These are phyloP conservation scores for Harpagoxenus sublaevis DNA, from an alignment of 2,888 invertebrate genomes.

Conservation along the genomic window DNA sequence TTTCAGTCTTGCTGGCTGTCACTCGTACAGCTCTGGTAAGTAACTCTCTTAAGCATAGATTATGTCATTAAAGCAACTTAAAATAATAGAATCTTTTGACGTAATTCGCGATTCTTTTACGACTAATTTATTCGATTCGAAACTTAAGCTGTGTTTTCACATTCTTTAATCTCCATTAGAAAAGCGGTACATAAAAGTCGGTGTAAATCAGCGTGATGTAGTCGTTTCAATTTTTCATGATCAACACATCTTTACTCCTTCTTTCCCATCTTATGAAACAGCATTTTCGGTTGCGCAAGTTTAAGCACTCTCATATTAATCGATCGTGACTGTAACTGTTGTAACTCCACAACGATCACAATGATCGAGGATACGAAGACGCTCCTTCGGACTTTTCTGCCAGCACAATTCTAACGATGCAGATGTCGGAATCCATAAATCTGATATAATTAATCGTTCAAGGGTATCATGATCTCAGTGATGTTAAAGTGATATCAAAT, in stretches of 20 bases:
- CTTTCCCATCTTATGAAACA: slow-evolving; percentile 52
- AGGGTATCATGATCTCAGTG: slow-evolving; percentile 10
- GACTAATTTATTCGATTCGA: not conserved
- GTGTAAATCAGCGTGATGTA: slow-evolving; percentile 5
- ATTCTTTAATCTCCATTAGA: not conserved
- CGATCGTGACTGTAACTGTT: slow-evolving; percentile 46
- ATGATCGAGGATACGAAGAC: slow-evolving; percentile 36
- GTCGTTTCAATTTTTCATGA: slow-evolving; percentile 14
- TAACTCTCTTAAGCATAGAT: slow-evolving; percentile 48
- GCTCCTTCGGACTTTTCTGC: slow-evolving; percentile 33
- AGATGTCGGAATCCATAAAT: slow-evolving; percentile 36
- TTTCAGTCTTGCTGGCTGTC: slow-evolving; percentile 84
- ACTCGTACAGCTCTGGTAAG: slow-evolving; percentile 81
- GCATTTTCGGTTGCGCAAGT: slow-evolving; percentile 67
- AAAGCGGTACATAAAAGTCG: not conserved
- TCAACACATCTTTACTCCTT: slow-evolving; percentile 29
- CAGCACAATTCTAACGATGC: slow-evolving; percentile 23
- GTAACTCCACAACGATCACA: slow-evolving; percentile 33
- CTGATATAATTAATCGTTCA: slow-evolving; percentile 38
- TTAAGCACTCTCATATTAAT: slow-evolving; percentile 62
- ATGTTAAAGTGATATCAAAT: not conserved
- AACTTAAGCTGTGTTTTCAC: not conserved
- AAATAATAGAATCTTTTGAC: not conserved
- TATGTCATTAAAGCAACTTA: not conserved
- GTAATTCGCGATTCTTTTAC: not conserved